Conservation (phyloP, 2,888 invertebrate species). For the Lycaena phlaeas region DNA sequence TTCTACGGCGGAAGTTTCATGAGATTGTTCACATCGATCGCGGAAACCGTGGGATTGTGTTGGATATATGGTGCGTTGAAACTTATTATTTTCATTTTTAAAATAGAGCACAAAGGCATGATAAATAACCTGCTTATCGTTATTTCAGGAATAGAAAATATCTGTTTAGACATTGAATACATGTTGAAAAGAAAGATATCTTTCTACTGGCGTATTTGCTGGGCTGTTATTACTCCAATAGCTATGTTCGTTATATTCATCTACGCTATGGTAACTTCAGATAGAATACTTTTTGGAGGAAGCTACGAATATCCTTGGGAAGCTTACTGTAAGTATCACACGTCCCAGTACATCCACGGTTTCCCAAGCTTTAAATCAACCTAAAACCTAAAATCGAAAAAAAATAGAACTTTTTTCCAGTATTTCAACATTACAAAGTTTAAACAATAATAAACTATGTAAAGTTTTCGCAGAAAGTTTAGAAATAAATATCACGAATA, state of each 20-base stretch:
- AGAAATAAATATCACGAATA: too few relatives aligned
- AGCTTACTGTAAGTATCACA: neutral
- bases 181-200: constrained; percentile 1
- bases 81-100: neutral
- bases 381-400: too few relatives aligned
- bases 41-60: constrained; percentile 78
- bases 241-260: constrained; percentile 1
- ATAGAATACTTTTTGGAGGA: neutral
- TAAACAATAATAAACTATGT: too few relatives aligned
- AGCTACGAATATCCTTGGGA: constrained; percentile 4
- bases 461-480: too few relatives aligned
- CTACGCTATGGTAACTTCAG: neutral
- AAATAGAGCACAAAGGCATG: neutral
- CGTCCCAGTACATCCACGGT: neutral
- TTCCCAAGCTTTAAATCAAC: too few relatives aligned
- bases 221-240: constrained; percentile 1
- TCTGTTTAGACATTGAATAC: neutral
- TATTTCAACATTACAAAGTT: too few relatives aligned
- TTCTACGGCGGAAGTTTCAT: constrained; percentile 84
- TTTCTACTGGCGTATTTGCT: constrained; percentile 3
- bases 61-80: constrained; percentile 79
- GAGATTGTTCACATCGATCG: constrained; percentile 76
- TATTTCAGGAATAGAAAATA: constrained; percentile 3
- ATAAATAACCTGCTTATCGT: neutral
- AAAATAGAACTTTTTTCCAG: too few relatives aligned